Evolutionary conservation across 92 coral and sea anemone species (phyloP).

Genomic region (Diadumene lineata): DNA sequence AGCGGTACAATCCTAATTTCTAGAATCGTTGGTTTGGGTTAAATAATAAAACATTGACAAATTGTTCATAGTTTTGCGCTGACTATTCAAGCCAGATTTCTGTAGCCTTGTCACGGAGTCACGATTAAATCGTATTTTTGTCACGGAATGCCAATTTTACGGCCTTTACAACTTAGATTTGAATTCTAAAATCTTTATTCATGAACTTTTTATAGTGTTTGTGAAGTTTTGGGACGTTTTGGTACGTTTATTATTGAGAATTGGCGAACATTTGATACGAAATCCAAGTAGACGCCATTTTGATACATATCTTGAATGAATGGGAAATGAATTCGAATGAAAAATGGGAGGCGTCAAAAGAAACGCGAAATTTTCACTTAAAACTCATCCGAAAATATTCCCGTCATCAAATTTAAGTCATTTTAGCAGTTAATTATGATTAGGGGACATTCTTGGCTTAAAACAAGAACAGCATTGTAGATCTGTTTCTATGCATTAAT

Average conservation of each 20-base stretch:
- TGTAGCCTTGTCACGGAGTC: slow-evolving; percentile 50
- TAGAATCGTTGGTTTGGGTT: slow-evolving; percentile 1
- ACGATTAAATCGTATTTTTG: slow-evolving; percentile 32
- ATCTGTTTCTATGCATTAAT: not conserved
- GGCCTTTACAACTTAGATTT: slow-evolving; percentile 19
- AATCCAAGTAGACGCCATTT: slow-evolving; percentile 36
- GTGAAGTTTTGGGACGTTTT: slow-evolving; percentile 16
- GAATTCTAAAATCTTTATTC: slow-evolving; percentile 1
- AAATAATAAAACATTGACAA: slow-evolving; percentile 1
- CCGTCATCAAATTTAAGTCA: not conserved
- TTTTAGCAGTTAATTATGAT: not conserved
- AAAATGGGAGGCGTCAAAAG: slow-evolving; percentile 45
- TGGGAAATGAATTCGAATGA: slow-evolving; percentile 34
- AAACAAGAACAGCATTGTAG: not conserved
- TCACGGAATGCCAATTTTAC: slow-evolving; percentile 43
- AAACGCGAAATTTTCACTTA: slow-evolving; percentile 17
- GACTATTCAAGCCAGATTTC: slow-evolving; percentile 18
- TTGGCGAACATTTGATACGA: slow-evolving; percentile 26
- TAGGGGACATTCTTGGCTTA: not conserved
- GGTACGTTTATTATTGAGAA: slow-evolving; percentile 7
- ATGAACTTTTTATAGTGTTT: not conserved
- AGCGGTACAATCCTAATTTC: not conserved
- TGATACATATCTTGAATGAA: slow-evolving; percentile 18
- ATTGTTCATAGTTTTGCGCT: not conserved
- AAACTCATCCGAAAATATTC: not conserved